Base-by-base conservation (phyloP, 1,140 invertebrate genomes). In the Aradophagus sp. region DNA sequence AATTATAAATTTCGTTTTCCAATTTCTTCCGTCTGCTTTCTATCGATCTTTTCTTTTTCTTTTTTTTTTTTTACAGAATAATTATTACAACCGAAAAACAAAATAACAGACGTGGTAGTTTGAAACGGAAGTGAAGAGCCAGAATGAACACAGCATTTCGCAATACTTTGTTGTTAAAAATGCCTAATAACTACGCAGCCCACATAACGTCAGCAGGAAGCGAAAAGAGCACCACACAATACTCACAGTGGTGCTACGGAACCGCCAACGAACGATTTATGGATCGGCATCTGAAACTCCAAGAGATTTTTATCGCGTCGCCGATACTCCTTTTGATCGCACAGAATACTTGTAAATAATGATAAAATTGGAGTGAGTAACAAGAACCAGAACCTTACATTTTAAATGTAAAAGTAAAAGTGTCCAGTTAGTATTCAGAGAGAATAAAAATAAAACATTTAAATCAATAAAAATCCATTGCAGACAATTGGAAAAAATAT, bases 181-280 rank as follows among this genome's bases (percentile, higher is more conserved):
- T 7, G 16, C 17, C 35, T 59, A 69, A 55, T 53, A 69, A 69
- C 20, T 23, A 27, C 31, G 26, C 50, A 42, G 48, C 65, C 56
- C 48, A 69, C 65, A 61, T 55, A 27, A 27, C 44, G 41, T 20
- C 36, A 48, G 53, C 36, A 52, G 50, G 52, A 62, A 62, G 38
- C 39, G 45, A 61, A 53, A 68, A 61, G 20, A 56, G 58, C 56
- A 50, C 42, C 2, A 20, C 38, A 58, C 48, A 61, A 48, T 58
- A 47, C 52, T 45, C 8, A 15, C 29, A 32, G 20, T 31, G 14
- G 45, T 56, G 35, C 65, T 42, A 69, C 48, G 36, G 62, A 69
- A 62, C 29, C 56, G 42, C 56, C 42, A 48, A 31, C 34, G 29
- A 69, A 62, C 45, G 32, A 58, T 71, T 66, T 66, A 66, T 66